phyloP scores from a whole-genome alignment of 2,797 vertebrate genomes.

The Melopsittacus undulatus region DNA sequence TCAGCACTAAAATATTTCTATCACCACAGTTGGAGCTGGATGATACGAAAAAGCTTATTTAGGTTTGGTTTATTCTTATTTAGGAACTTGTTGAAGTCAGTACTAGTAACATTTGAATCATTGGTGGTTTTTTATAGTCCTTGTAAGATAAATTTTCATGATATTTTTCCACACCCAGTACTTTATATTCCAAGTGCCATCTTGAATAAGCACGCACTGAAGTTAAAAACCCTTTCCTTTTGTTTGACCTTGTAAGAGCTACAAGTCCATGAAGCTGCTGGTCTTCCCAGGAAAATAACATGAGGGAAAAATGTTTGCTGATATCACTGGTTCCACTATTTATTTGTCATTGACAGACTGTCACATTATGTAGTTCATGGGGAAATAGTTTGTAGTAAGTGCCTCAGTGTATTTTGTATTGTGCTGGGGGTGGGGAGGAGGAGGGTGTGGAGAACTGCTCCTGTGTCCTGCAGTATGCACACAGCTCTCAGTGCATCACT shows the following conservation, averaged over 20 bases:
- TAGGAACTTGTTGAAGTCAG: neutral
- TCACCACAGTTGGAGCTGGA: neutral
- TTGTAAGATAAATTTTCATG: neutral
- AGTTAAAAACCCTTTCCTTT: constrained; percentile 3
- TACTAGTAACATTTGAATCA: neutral
- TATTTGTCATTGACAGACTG: neutral
- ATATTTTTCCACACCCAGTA: neutral
- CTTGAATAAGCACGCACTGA: neutral
- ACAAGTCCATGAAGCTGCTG: neutral
- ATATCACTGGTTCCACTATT: neutral
- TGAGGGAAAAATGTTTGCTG: neutral
- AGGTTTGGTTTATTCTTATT: neutral
- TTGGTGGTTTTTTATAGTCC: neutral
- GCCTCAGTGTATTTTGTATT: neutral
- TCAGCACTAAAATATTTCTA: neutral
- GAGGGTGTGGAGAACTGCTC: neutral
- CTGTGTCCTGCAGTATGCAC: neutral
- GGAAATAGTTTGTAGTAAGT: neutral
- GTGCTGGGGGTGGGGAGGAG: neutral
- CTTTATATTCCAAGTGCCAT: neutral
- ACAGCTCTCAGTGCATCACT: neutral
- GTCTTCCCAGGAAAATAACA: neutral
- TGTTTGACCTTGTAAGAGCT: neutral
- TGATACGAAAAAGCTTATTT: neutral
- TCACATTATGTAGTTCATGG: neutral